phyloP scores from a whole-genome alignment of 2,113 vertebrate genomes.

The Notothenia rossii region DNA sequence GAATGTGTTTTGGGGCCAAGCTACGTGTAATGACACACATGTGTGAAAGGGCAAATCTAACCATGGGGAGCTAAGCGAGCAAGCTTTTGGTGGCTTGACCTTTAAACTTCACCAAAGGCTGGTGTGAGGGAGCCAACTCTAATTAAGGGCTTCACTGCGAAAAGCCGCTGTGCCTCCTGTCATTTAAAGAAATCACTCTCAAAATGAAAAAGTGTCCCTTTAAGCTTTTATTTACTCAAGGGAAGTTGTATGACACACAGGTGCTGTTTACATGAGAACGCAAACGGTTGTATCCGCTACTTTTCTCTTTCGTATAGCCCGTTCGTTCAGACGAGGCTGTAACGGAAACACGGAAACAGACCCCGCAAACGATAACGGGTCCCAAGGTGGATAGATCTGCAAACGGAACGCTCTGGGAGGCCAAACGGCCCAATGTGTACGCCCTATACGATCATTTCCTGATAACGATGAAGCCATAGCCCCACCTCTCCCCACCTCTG shows the following conservation, averaged over 20 bases:
- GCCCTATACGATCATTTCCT: too few relatives aligned
- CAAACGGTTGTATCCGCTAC: too few relatives aligned
- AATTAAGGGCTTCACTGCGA: slow-evolving; percentile 70
- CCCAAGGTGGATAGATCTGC: too few relatives aligned
- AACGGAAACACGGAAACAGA: too few relatives aligned
- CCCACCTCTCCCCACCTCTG: too few relatives aligned
- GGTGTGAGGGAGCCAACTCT: slow-evolving; percentile 65
- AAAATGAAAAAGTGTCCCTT: slow-evolving; percentile 59
- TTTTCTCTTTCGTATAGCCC: too few relatives aligned
- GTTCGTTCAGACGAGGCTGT: too few relatives aligned
- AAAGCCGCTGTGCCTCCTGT: slow-evolving; percentile 52
- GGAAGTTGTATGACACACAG: slow-evolving; percentile 29
- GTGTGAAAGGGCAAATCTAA: slow-evolving; percentile 71
- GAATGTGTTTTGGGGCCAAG: slow-evolving; percentile 67
- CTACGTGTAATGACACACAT: slow-evolving; percentile 75
- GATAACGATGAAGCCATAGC: too few relatives aligned
- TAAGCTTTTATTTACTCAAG: slow-evolving; percentile 47
- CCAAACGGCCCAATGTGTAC: too few relatives aligned
- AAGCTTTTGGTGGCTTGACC: slow-evolving; percentile 72
- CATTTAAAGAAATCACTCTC: slow-evolving; percentile 66
- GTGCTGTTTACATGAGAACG: too few relatives aligned
- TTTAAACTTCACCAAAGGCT: slow-evolving; percentile 71
- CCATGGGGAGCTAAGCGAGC: slow-evolving; percentile 64
- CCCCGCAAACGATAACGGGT: too few relatives aligned
- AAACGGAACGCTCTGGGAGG: too few relatives aligned